phyloP scores from a whole-genome alignment of 30 jellyfish, hydroid and myxozoan species.

The Cassiopea andromeda region DNA sequence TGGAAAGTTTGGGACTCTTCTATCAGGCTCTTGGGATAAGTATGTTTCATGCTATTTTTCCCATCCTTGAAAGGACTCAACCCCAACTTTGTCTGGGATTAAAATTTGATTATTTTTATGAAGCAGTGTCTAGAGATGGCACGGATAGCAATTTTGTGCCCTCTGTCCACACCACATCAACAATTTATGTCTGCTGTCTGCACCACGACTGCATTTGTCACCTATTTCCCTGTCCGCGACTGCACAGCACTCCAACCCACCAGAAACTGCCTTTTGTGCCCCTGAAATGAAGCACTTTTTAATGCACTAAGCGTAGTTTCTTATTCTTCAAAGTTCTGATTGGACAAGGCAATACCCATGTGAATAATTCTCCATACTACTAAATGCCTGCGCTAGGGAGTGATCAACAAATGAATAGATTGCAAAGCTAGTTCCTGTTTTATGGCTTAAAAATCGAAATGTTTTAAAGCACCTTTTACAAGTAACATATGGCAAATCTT shows the following conservation, averaged over 20 bases:
- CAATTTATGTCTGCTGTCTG: neutral
- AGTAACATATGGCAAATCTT: too few species aligned
- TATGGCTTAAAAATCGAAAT: too few species aligned
- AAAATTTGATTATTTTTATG: neutral
- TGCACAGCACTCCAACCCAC: neutral
- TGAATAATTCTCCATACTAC: too few species aligned
- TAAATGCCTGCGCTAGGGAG: too few species aligned
- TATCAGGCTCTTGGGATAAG: slow-evolving; percentile 99
- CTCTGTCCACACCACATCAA: neutral
- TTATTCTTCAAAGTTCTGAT: too few species aligned
- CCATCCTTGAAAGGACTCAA: neutral
- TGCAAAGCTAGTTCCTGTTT: too few species aligned
- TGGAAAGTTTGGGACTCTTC: slow-evolving; percentile 91
- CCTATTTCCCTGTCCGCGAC: neutral
- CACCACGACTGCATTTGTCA: neutral
- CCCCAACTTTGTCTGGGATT: neutral
- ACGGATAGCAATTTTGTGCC: neutral
- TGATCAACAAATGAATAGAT: too few species aligned
- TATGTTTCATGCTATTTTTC: slow-evolving; percentile 4
- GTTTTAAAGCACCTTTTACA: too few species aligned
- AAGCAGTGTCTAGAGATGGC: neutral
- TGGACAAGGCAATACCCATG: too few species aligned
- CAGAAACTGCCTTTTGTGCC: too few species aligned
- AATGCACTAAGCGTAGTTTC: too few species aligned
- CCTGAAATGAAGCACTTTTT: too few species aligned